These are phyloP conservation scores for Triops longicaudatus DNA, from an alignment of 1,140 invertebrate species.

Conservation along the genomic window DNA sequence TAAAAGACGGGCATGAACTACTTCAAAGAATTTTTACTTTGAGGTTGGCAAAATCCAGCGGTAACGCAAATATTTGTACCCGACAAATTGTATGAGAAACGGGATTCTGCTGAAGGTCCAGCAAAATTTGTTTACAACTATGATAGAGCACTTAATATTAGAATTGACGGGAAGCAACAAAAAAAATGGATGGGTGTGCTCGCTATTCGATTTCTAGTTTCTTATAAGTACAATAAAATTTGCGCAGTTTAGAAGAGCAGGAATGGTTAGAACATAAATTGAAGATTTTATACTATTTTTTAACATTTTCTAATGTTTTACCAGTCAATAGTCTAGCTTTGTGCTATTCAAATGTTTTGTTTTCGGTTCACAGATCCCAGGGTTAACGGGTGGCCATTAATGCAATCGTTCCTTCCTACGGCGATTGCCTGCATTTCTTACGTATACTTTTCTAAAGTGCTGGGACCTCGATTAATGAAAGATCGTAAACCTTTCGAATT, in stretches of 20 bases:
- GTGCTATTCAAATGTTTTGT: slow-evolving; percentile 29
- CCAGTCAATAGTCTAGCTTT: too few relatives aligned
- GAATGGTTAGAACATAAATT: too few relatives aligned
- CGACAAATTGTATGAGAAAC: not conserved
- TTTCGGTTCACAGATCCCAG: slow-evolving; percentile 64
- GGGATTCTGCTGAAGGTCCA: not conserved
- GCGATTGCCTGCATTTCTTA: slow-evolving; percentile 71
- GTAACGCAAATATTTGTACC: not conserved
- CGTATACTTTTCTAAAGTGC: slow-evolving; percentile 69
- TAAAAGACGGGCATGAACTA: not conserved
- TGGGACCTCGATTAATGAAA: slow-evolving; percentile 78
- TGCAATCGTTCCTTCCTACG: slow-evolving; percentile 83
- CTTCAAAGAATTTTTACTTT: not conserved
- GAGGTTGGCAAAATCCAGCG: not conserved
- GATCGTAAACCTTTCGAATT: slow-evolving; percentile 74
- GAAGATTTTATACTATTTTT: too few relatives aligned
- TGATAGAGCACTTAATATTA: not conserved
- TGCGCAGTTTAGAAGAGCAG: too few relatives aligned
- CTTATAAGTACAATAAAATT: not conserved
- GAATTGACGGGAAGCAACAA: not conserved
- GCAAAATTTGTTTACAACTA: slow-evolving; percentile 13
- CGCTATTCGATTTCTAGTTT: slow-evolving; percentile 20
- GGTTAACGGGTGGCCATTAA: slow-evolving; percentile 81
- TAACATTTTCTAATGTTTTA: too few relatives aligned
- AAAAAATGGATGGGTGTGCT: slow-evolving; percentile 16